Evolutionary conservation across 2,113 vertebrate species (phyloP).

Genomic region (Atrichornis clamosus): DNA sequence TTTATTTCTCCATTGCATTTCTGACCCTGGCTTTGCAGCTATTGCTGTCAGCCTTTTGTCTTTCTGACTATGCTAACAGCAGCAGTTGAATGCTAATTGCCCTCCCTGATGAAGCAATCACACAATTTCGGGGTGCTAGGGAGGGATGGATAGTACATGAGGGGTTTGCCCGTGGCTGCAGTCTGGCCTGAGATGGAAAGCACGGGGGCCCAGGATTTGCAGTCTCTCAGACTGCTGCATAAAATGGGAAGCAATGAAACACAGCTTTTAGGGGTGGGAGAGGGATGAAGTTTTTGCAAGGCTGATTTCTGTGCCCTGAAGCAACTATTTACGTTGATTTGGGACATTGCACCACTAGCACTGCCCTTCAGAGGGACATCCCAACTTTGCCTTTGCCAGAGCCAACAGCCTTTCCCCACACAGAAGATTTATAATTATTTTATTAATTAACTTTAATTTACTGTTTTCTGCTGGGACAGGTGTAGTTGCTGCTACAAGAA

Average conservation of each 20-base stretch:
- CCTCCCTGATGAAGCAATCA: background rate
- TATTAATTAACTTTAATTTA: background rate
- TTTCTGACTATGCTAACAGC: conserved; percentile 43
- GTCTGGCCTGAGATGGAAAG: background rate
- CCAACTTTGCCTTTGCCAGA: background rate
- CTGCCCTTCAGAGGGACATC: accelerated
- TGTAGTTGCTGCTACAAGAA: background rate
- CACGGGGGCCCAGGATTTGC: accelerated
- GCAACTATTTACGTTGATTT: background rate
- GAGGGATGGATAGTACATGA: background rate
- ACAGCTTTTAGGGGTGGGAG: background rate
- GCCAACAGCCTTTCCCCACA: background rate
- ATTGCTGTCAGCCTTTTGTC: conserved; percentile 36
- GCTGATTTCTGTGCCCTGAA: background rate
- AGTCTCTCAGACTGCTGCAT: background rate
- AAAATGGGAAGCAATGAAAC: background rate
- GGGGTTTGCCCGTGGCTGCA: background rate
- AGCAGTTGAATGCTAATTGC: conserved; percentile 59
- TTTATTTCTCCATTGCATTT: conserved; percentile 66
- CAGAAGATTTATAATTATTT: background rate
- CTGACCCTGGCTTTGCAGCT: conserved; percentile 27
- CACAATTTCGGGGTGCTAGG: background rate
- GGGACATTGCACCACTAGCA: background rate
- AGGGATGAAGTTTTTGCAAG: background rate
- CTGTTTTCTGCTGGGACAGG: background rate